These are phyloP conservation scores for Podarcis cretensis DNA, from an alignment of 2,113 vertebrate species.

Conservation along the genomic window DNA sequence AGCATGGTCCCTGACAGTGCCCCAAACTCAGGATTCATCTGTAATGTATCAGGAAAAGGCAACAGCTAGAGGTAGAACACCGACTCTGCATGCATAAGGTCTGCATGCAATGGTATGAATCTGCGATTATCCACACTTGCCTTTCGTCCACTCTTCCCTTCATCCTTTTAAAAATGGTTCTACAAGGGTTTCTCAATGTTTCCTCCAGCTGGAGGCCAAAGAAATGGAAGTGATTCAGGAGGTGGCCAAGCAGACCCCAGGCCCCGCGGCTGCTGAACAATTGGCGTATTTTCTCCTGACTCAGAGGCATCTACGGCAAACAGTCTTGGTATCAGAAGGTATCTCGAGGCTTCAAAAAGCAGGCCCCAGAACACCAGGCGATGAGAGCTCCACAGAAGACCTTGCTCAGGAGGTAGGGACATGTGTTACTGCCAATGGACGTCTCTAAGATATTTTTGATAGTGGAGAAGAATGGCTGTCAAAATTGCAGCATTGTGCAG, in stretches of 20 bases:
- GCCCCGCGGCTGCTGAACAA: neutral
- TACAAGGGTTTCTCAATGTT: neutral
- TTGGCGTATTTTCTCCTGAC: constrained; percentile 30
- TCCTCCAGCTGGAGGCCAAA: constrained; percentile 45
- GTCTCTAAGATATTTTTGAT: too few species aligned
- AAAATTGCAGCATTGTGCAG: neutral
- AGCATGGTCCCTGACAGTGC: too few species aligned
- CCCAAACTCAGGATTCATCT: neutral
- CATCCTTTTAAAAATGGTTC: neutral
- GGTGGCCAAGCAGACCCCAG: fast-evolving
- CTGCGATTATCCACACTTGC: too few species aligned
- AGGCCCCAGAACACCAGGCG: neutral
- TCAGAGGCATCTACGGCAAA: constrained; percentile 57
- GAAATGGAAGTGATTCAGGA: constrained; percentile 40
- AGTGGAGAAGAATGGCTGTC: neutral
- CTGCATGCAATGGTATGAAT: too few species aligned
- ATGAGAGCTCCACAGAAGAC: neutral
- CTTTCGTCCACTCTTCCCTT: neutral
- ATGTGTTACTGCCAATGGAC: neutral
- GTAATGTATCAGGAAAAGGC: neutral
- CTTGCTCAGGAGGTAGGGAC: constrained; percentile 6
- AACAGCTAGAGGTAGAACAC: too few species aligned
- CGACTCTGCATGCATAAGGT: too few species aligned
- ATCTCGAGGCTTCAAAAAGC: constrained; percentile 1
- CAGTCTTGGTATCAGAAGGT: neutral